Base-by-base conservation (phyloP, 2,797 vertebrate genomes). In the Ambastaia sidthimunki region DNA sequence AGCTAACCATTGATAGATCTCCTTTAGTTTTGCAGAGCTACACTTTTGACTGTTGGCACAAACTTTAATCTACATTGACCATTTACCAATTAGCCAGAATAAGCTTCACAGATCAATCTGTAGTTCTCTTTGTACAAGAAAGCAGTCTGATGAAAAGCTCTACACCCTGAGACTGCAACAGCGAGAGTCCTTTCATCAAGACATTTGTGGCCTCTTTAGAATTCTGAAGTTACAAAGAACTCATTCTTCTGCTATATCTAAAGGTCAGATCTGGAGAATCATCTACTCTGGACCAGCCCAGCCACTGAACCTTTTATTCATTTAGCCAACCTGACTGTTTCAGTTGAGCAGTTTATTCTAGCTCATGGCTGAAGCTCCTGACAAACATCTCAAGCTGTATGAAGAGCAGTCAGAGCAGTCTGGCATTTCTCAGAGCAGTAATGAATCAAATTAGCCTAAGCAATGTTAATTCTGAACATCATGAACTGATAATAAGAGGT, bases 391-490 rank as follows among this genome's bases (percentile, higher is more conserved):
- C 82, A 82, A 91, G 88, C 82, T 83, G 86, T 89, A 86, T 88
- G 81, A 85, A 81, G 84, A 80, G 85, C 88, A 91, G 89, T 88
- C 80, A 88, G 86, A 88, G 85, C 82, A 85, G 86, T 90, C 90
- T 92, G 89, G 86, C 80, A 87, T 88, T 91, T 93, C 90, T 62
- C 48, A 85, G 5, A 86, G 87, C 88, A 90, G 86, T 81, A 75
- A 73, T 80, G 89, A 93, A 93, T 93, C 88, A 86, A 92, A 92
- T 93, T 92, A 93, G 87, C 80, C 80, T 78, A 88, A 86, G 87
- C 82, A 85, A 92, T 91, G 90, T 92, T 92, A 92, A 93, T 93
- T 93, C 92, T 89, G 91, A 92, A 87, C 87, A 92, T 91, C 89
- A 92, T 93, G 81, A 88, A 92, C 91, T 87, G 89, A 91, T 92